Evolutionary conservation across 2,797 vertebrate genomes (phyloP).

Genomic region (Picus viridis): DNA sequence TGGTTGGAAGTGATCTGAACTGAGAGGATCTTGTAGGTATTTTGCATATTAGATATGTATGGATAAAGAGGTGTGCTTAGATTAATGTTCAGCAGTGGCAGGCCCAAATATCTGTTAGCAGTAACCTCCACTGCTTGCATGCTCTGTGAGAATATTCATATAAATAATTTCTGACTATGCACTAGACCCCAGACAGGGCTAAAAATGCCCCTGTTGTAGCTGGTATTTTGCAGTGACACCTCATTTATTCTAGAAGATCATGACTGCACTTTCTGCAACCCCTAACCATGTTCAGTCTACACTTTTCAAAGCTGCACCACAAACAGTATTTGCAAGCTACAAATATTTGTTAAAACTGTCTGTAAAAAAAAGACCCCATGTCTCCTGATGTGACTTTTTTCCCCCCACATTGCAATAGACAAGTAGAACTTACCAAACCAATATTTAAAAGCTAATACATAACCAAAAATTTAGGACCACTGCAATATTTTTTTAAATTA

Average conservation of each 20-base stretch:
- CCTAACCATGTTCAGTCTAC: background rate
- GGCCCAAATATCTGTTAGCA: slow-evolving; percentile 18
- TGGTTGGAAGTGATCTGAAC: background rate
- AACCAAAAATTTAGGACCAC: background rate
- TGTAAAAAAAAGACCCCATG: background rate
- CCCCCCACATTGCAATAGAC: background rate
- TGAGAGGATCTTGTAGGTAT: background rate
- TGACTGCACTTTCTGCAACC: background rate
- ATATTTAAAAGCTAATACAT: background rate
- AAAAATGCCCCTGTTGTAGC: background rate
- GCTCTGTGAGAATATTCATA: slow-evolving; percentile 4
- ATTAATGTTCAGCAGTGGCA: slow-evolving; percentile 9
- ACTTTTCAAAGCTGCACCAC: background rate
- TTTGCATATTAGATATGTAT: background rate
- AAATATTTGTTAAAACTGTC: background rate
- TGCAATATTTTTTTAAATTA: background rate
- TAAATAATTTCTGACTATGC: background rate
- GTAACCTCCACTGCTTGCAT: background rate
- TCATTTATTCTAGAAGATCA: slow-evolving; percentile 34
- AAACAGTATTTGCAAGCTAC: background rate
- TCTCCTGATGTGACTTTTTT: background rate
- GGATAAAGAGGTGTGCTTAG: slow-evolving; percentile 38
- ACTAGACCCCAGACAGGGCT: background rate
- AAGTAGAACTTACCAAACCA: background rate
- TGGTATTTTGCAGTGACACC: slow-evolving; percentile 44